phyloP scores from a whole-genome alignment of 2,888 invertebrate species.

The Nemoura dubitans region DNA sequence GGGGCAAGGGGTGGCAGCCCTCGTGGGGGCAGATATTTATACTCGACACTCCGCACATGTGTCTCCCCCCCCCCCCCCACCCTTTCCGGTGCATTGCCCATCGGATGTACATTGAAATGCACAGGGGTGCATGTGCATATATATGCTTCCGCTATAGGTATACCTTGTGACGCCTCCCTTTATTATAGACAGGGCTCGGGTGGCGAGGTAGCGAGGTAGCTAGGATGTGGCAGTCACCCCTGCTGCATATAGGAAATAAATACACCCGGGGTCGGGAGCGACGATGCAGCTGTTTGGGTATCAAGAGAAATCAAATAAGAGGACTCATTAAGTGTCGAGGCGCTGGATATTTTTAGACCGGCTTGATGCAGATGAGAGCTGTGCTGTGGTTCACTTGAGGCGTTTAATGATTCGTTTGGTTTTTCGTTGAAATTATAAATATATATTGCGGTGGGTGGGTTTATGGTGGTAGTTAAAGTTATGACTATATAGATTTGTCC shows the following conservation, averaged over 20 bases:
- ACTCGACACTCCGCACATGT: not conserved
- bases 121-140: not conserved
- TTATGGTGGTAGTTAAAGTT: not conserved
- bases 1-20: not conserved
- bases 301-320: not conserved
- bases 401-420: not conserved
- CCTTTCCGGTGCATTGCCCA: not conserved
- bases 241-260: no score
- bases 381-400: not conserved
- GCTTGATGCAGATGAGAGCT: not conserved
- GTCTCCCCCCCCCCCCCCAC: not conserved
- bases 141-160: not conserved
- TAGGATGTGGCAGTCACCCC: no score
- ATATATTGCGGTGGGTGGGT: not conserved
- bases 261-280: no score
- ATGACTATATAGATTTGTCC: not conserved
- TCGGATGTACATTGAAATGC: not conserved
- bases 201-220: no score
- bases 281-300: no score
- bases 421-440: not conserved
- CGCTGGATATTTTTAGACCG: not conserved
- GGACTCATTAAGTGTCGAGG: not conserved
- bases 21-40: not conserved
- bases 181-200: no score
- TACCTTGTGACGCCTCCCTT: not conserved